Evolutionary conservation across 2,797 vertebrate species (phyloP).

Genomic region (Melanotaenia boesemani): DNA sequence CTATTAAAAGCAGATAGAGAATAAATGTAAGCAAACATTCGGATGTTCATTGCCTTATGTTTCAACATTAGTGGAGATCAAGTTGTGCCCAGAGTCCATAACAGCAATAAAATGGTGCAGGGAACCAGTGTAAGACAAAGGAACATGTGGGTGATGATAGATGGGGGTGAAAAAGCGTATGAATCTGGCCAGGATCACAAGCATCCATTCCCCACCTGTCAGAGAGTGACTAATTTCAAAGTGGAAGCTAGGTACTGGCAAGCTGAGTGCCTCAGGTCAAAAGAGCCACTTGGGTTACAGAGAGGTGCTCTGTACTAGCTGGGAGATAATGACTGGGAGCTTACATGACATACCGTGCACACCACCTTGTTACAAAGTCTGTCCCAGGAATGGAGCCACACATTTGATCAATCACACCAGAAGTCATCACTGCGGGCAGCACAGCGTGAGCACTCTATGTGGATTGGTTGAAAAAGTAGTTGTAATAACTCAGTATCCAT

Average conservation of each 20-base stretch:
- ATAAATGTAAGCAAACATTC: not conserved
- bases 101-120: slow-evolving; percentile 47
- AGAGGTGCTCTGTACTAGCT: slow-evolving; percentile 62
- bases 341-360: slow-evolving; percentile 61
- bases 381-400: slow-evolving; percentile 38
- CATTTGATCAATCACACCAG: slow-evolving; percentile 69
- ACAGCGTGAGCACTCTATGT: slow-evolving; percentile 17
- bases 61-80: slow-evolving; percentile 39
- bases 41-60: slow-evolving; percentile 20
- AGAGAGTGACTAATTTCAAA: slow-evolving; percentile 76
- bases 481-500: slow-evolving; percentile 16
- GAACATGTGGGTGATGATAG: slow-evolving; percentile 69
- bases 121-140: slow-evolving; percentile 57
- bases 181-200: slow-evolving; percentile 73
- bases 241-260: slow-evolving; percentile 65
- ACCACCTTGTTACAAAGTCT: slow-evolving; percentile 60
- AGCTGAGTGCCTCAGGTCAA: slow-evolving; percentile 68
- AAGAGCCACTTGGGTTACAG: slow-evolving; percentile 69
- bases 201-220: slow-evolving; percentile 78
- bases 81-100: slow-evolving; percentile 29
- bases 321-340: slow-evolving; percentile 74
- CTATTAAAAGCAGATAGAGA: slow-evolving; percentile 7
- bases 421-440: slow-evolving; percentile 23
- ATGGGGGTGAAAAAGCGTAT: slow-evolving; percentile 70
- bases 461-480: slow-evolving; percentile 15